Base-by-base conservation (phyloP, 92 coral and sea anemone genomes). In the Blastomussa wellsi region DNA sequence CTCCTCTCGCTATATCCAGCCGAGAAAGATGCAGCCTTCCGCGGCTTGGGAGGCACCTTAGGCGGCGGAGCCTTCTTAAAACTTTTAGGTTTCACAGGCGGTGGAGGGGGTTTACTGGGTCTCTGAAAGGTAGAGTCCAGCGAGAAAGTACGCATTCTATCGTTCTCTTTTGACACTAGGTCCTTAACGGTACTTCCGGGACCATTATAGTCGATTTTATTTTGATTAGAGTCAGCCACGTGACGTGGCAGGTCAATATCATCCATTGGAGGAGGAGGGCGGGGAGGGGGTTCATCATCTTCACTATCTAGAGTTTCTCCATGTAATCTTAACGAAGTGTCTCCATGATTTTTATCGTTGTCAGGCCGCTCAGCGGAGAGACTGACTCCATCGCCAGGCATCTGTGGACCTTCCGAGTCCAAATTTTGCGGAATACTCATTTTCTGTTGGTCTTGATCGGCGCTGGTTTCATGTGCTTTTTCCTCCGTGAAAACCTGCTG, bases 41-140 rank as follows among this genome's bases (percentile, higher is more conserved):
- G 78, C 0, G 98, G 98, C 72, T 94, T 94, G 44, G 95, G 95
- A n/a, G 93, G 86, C 32, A 91, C 76, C 31, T 78, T 88, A 17
- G 98, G 97, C 0, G 98, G 97, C 29, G 95, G 90, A 7, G 88
- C 89, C 77, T 90, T 97, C 87, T 91, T 97, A 49, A 81, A 76
- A 31, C 89, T 85, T 59, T 97, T 97, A 16, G 99, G 99, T 84
- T 90, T 97, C 20, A 95, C 97, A 12, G 98, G 93, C 2, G 99
- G 99, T 1, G 95, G 92, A 28, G 82, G 88, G 0, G 89, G 88
- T 83, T 88, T 88, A 32, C 85, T 82, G 65, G 87, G 87, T 41
- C 71, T 83, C 87, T 73, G 73, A 20, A 62, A 73, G 29, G 62
- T 57, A 71, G 80, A 75, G 47, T 83, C 87, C 24, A 64, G 15